Percentiles rank a stretch among this genome's conserved stretches.
Conservation (phyloP, 2,888 invertebrate species). For the Plagodis pulveraria region DNA sequence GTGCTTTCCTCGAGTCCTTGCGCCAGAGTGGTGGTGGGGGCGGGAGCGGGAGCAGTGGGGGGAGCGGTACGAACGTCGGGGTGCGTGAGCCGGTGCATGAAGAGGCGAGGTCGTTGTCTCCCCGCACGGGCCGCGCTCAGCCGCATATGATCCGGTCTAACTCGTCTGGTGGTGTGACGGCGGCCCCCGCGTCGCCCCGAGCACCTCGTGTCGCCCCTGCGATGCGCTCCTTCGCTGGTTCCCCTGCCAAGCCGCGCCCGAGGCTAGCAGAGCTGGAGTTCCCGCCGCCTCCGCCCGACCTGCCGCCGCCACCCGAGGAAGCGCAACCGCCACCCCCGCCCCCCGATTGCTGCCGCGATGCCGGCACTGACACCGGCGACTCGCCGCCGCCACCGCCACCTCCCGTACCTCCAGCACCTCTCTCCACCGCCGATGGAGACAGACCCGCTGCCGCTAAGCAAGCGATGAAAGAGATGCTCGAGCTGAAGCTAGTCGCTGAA, state of each 20-base stretch:
- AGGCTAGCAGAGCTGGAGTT: constrained; percentile 93
- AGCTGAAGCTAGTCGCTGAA: constrained; percentile 92
- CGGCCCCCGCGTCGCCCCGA: constrained; percentile 73
- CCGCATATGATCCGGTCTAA: constrained; percentile 96
- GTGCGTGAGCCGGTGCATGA: constrained; percentile 57
- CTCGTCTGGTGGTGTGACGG: constrained; percentile 93
- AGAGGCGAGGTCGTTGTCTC: constrained; percentile 85
- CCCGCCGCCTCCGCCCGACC: constrained; percentile 93
- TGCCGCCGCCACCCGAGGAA: constrained; percentile 91
- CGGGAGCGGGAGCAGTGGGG: constrained; percentile 77
- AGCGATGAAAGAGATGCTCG: constrained; percentile 93
- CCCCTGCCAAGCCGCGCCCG: constrained; percentile 90
- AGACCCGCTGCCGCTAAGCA: constrained; percentile 77
- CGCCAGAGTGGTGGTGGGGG: constrained; percentile 88
- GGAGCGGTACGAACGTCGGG: constrained; percentile 59
- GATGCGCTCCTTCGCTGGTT: constrained; percentile 87
- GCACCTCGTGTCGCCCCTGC: constrained; percentile 60
- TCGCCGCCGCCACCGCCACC: constrained; percentile 75
- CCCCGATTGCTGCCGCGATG: constrained; percentile 81
- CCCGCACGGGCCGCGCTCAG: constrained; percentile 87
- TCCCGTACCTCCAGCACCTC: constrained; percentile 77
- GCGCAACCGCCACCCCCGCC: constrained; percentile 72
- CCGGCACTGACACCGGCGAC: constrained; percentile 63
- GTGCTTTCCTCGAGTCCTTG: constrained; percentile 97
- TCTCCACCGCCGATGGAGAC: constrained; percentile 60